Percentiles rank a stretch among this genome's conserved stretches.
Evolutionary conservation across 2,888 invertebrate genomes (phyloP).

Genomic region (Euplagia quadripunctaria): DNA sequence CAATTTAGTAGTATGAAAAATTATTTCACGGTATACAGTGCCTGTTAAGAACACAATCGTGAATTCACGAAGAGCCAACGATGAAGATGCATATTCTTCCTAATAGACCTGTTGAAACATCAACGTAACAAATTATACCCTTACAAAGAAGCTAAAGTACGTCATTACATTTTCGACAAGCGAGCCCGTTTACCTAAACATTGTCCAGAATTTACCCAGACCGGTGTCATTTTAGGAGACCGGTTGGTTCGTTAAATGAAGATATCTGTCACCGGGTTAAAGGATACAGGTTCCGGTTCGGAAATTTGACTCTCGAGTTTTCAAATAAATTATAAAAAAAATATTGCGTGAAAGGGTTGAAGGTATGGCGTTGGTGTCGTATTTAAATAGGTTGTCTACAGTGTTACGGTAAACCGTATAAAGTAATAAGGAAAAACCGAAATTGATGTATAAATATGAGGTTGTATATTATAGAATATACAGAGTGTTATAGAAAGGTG

Average conservation of each 20-base stretch:
- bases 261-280: conserved; percentile 61
- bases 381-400: conserved; percentile 29
- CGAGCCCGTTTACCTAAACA: conserved; percentile 31
- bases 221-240: conserved; percentile 51
- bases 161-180: conserved; percentile 29
- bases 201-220: conserved; percentile 16
- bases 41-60: not conserved
- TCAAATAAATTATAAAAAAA: conserved; percentile 58
- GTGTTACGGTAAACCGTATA: conserved; percentile 5
- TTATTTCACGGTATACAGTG: not conserved
- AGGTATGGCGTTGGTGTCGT: conserved; percentile 27
- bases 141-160: conserved; percentile 13
- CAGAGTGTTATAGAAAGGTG: no score
- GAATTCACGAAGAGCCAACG: not conserved
- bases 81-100: not conserved
- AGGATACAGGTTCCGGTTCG: conserved; percentile 50
- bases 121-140: not conserved
- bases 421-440: not conserved
- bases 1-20: not conserved
- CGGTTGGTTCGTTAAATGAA: conserved; percentile 55
- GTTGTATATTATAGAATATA: not conserved
- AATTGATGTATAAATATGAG: not conserved
- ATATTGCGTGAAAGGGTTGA: conserved; percentile 20
- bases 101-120: conserved; percentile 7
- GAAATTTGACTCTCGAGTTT: conserved; percentile 59